A percentile compares a stretch with the other conserved stretches of the same genome.
These are phyloP conservation scores for Cloeon dipterum DNA, from an alignment of 2,888 invertebrate species.

Conservation along the genomic window DNA sequence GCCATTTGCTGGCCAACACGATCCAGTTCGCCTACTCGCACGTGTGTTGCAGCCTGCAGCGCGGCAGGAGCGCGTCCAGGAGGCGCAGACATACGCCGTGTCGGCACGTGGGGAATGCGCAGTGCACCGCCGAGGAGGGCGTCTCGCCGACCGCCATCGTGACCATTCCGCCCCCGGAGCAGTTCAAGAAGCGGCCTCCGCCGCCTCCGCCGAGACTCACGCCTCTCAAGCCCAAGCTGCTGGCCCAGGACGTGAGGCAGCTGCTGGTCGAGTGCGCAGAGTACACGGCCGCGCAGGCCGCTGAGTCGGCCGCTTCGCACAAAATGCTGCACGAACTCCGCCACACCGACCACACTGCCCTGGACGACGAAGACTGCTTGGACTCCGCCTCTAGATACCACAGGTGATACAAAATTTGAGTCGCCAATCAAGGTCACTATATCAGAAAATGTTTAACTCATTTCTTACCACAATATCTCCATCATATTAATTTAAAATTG, in stretches of 20 bases:
- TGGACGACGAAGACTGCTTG: slow-evolving; percentile 1
- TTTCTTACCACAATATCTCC: too few species aligned
- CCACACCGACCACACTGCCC: neutral
- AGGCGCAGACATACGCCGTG: too few species aligned
- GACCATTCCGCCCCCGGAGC: neutral
- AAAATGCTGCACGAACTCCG: slow-evolving; percentile 7
- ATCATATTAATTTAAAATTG: too few species aligned
- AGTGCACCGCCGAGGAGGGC: too few species aligned
- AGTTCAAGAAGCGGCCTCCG: slow-evolving; percentile 3
- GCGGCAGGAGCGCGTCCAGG: slow-evolving; percentile 6
- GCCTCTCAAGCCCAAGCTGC: slow-evolving; percentile 3
- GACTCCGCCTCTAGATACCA: neutral
- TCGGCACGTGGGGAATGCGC: neutral
- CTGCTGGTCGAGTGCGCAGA: slow-evolving; percentile 15
- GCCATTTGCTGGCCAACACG: slow-evolving; percentile 53
- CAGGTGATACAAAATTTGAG: too few species aligned
- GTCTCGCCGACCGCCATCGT: too few species aligned
- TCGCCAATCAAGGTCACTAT: too few species aligned
- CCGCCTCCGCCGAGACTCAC: slow-evolving; percentile 2
- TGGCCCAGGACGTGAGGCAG: slow-evolving; percentile 12
- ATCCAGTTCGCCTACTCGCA: slow-evolving; percentile 41
- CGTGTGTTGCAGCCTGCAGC: slow-evolving; percentile 16
- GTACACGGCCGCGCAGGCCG: slow-evolving; percentile 13
- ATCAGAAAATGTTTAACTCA: too few species aligned
- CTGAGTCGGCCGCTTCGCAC: slow-evolving; percentile 8